Evolutionary conservation across 2,888 invertebrate species (phyloP).

Genomic region (Spisula solida): DNA sequence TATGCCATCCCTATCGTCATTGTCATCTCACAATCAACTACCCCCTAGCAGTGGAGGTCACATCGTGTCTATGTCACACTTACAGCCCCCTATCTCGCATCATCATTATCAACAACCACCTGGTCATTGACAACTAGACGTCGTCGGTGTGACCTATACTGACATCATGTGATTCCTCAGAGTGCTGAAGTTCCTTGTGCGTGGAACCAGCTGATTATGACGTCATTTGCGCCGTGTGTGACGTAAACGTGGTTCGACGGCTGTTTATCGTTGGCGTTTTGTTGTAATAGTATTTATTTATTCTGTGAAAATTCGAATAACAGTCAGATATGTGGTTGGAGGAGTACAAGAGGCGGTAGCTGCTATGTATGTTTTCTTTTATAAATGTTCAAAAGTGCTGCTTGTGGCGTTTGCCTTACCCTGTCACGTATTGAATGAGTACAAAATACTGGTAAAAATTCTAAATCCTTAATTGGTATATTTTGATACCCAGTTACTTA

Average conservation of each 20-base stretch:
- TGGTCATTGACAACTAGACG: conserved; percentile 67
- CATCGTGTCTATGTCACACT: conserved; percentile 70
- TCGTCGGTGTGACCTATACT: conserved; percentile 13
- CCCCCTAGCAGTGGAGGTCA: conserved; percentile 64
- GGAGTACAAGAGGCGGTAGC: not conserved
- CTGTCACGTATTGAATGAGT: not conserved
- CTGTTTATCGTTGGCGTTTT: not conserved
- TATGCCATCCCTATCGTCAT: conserved; percentile 64
- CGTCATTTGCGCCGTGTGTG: conserved; percentile 30
- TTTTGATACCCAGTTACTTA: not conserved
- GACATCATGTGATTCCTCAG: conserved; percentile 39
- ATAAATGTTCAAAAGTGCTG: conserved; percentile 27
- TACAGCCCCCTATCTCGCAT: conserved; percentile 67
- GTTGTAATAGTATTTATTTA: conserved; percentile 28
- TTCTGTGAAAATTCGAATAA: conserved; percentile 16
- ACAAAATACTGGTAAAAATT: conserved; percentile 7
- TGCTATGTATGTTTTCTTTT: conserved; percentile 2
- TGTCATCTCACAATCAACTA: conserved; percentile 67
- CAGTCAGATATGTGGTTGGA: not conserved
- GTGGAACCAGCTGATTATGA: conserved; percentile 27
- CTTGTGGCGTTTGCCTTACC: conserved; percentile 12
- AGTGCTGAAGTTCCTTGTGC: conserved; percentile 17
- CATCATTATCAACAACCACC: conserved; percentile 69
- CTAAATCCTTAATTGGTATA: not conserved
- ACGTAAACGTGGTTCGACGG: conserved; percentile 15